Conservation (phyloP, 2,888 invertebrate species). For the Hirtodrosophila duncani region DNA sequence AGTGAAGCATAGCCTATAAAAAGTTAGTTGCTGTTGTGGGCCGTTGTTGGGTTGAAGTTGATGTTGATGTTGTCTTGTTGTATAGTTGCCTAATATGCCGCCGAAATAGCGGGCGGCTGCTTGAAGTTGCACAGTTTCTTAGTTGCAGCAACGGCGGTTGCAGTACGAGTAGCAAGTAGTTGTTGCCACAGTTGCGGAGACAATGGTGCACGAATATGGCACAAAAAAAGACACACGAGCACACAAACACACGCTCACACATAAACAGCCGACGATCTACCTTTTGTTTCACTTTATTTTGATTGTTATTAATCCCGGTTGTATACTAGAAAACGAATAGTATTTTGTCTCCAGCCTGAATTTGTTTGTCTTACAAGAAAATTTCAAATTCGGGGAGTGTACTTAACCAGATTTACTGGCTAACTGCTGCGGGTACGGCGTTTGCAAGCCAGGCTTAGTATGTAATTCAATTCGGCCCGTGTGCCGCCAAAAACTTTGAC, state of each 20-base stretch:
- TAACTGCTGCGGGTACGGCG: no score
- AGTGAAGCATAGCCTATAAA: slow-evolving; percentile 16
- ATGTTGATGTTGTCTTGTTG: slow-evolving; percentile 6
- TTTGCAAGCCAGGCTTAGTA: no score
- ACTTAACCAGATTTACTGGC: not conserved
- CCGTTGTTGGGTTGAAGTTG: slow-evolving; percentile 1
- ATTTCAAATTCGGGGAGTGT: slow-evolving; percentile 4
- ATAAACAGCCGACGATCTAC: slow-evolving; percentile 10
- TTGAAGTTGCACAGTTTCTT: slow-evolving; percentile 36
- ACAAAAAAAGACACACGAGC: slow-evolving; percentile 23
- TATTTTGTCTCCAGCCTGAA: slow-evolving; percentile 1
- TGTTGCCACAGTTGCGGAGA: slow-evolving; percentile 30
- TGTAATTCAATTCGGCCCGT: no score
- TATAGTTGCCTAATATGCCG: slow-evolving; percentile 50
- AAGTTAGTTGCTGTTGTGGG: slow-evolving; percentile 18
- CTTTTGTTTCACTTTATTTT: slow-evolving; percentile 27
- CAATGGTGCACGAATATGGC: slow-evolving; percentile 52
- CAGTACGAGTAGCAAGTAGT: slow-evolving; percentile 35
- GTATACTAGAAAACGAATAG: no score
- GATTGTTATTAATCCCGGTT: slow-evolving; percentile 14
- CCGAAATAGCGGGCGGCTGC: slow-evolving; percentile 59
- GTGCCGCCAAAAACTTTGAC: slow-evolving; percentile 4
- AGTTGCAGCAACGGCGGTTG: slow-evolving; percentile 26
- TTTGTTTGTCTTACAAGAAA: not conserved
- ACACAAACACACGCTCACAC: slow-evolving; percentile 12